phyloP scores from a whole-genome alignment of 2,888 invertebrate species.

The Oscheius myriophilus region DNA sequence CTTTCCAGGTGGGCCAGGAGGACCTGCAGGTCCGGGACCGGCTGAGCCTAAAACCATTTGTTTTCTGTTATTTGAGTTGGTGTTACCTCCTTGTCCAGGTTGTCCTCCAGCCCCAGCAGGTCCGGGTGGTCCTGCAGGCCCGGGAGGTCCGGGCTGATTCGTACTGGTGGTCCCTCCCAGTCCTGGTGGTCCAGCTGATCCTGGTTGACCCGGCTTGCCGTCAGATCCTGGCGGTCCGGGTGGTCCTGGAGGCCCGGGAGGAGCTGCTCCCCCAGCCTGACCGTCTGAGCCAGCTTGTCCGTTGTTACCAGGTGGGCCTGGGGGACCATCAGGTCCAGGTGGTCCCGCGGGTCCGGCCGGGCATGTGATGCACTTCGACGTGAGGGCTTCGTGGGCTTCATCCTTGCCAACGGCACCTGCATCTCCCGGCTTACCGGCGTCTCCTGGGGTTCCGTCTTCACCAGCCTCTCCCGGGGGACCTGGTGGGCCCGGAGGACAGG shows the following conservation, averaged over 20 bases:
- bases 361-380: constrained; percentile 3
- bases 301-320: constrained; percentile 9
- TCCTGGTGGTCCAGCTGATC: no score
- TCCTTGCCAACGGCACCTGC: constrained; percentile 15
- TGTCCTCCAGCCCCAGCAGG: no score
- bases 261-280: neutral
- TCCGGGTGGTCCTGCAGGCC: no score
- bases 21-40: no score
- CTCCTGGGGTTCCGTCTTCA: constrained; percentile 32
- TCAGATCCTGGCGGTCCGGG: constrained; percentile 7
- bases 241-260: constrained; percentile 14
- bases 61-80: no score
- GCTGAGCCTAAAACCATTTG: no score
- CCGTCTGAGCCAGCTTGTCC: constrained; percentile 5
- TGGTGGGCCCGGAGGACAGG: no score
- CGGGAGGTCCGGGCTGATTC: no score
- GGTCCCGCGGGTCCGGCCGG: constrained; percentile 13
- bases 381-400: neutral
- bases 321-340: constrained; percentile 19
- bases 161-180: no score
- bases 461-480: constrained; percentile 7
- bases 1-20: no score
- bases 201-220: no score
- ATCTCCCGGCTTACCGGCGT: constrained; percentile 36
- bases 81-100: no score